phyloP scores from a whole-genome alignment of 1,140 invertebrate genomes.

The Argopecten irradians region DNA sequence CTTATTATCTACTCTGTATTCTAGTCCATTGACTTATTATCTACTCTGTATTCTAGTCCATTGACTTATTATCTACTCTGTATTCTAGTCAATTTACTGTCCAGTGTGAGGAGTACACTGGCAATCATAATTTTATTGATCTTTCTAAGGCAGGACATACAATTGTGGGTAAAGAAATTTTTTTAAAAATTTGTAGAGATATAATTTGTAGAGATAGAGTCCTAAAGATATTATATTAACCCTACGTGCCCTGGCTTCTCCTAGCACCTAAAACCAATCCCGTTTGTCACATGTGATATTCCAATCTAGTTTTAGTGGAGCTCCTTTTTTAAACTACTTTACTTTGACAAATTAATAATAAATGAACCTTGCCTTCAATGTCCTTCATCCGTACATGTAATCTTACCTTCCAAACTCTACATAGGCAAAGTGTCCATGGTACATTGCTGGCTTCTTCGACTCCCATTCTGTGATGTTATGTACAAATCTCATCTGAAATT shows the following conservation, averaged over 20 bases:
- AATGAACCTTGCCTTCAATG: not conserved
- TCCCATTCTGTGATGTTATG: conserved; percentile 92
- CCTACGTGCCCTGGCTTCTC: not conserved
- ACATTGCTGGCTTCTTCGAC: conserved; percentile 92
- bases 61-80: no score
- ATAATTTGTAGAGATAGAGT: not conserved
- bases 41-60: no score
- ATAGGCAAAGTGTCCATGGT: conserved; percentile 98
- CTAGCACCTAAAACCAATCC: not conserved
- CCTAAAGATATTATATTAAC: not conserved
- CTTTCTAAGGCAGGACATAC: not conserved
- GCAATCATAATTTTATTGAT: not conserved
- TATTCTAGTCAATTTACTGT: no score
- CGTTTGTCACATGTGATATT: not conserved
- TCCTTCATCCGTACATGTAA: not conserved
- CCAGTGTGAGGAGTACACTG: not conserved
- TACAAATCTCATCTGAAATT: conserved; percentile 87
- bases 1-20: no score
- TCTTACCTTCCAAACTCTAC: conserved; percentile 94
- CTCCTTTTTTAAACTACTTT: not conserved
- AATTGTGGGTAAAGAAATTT: no score
- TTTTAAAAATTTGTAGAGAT: no score
- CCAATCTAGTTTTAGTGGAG: not conserved
- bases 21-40: no score
- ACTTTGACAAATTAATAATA: not conserved